Base-by-base conservation (phyloP, 2,113 vertebrate species). In the Cygnus atratus region DNA sequence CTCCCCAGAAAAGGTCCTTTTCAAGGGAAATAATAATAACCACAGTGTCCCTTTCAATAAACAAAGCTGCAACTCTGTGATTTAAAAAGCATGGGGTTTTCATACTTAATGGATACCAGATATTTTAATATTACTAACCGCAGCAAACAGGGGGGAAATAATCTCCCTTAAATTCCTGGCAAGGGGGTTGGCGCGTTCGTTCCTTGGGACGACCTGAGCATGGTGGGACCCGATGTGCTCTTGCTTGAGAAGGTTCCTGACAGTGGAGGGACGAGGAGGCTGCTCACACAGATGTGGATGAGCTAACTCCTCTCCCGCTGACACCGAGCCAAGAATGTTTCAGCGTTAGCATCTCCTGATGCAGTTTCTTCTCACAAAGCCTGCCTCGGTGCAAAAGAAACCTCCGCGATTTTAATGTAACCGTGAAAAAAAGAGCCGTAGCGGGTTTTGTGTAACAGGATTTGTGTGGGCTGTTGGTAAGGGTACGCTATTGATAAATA, bases 391-490 rank as follows among this genome's bases (percentile, higher is more conserved):
- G 81, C 39, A 63, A 75, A 92, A 93, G 80, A 88, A 93, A 82
- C 61, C 76, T 87, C 73, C 65, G 73, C 9, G 3, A 66, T 93
- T 87, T 93, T 74, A 71, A 18, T 62, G 54, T 79, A 82, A 73
- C 66, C 39, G 3, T 52, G 87, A 87, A 79, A 88, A 93, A 91
- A 93, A 87, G 68, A 90, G 59, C 62, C 48, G 0, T 41, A 84
- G 72, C 76, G 0, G 0, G 1, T 95, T 95, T 85, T 94, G 81
- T 89, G 1, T 88, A 93, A 96, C 88, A 84, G 88, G 92, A 96
- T 97, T 97, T 95, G 84, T 84, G 66, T 65, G 71, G 62, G 90
- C 86, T 95, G 87, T 76, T 86, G 92, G 84, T 95, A 88, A 93
- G 88, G 87, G 95, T 75, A 83, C 1, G 1, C 77, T 63, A 74